Evolutionary conservation across 1,140 invertebrate species (phyloP).

Genomic region (Drosophila lini): DNA sequence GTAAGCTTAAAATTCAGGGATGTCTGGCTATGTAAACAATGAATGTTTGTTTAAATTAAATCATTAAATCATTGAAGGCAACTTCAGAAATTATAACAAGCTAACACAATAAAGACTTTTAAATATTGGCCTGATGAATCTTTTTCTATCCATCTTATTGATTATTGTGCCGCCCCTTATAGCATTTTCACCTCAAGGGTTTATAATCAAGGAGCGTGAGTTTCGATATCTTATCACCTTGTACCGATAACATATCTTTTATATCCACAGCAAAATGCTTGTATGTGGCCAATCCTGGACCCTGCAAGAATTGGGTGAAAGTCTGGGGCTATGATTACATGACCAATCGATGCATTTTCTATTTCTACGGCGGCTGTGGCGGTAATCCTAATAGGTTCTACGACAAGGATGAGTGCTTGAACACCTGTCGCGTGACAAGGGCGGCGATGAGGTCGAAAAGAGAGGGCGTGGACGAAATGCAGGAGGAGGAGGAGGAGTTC

Average conservation of each 20-base stretch:
- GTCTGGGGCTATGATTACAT: slow-evolving; percentile 63
- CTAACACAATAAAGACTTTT: background rate
- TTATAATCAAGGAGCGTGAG: slow-evolving; percentile 39
- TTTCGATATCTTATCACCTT: background rate
- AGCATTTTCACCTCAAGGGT: slow-evolving; percentile 6
- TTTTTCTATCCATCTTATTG: background rate
- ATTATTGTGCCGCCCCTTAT: background rate
- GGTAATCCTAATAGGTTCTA: slow-evolving; percentile 64
- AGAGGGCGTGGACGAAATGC: background rate
- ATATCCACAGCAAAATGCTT: slow-evolving; percentile 38
- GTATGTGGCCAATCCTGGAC: slow-evolving; percentile 49
- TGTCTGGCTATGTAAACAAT: background rate
- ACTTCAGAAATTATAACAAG: background rate
- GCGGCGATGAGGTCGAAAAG: slow-evolving; percentile 13
- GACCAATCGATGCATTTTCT: slow-evolving; percentile 63
- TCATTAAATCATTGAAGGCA: background rate
- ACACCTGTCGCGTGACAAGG: slow-evolving; percentile 33
- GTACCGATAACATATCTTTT: no score
- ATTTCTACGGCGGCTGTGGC: slow-evolving; percentile 58
- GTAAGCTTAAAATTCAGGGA: background rate
- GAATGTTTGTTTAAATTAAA: background rate
- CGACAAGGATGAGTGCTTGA: slow-evolving; percentile 45
- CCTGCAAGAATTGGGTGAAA: slow-evolving; percentile 32
- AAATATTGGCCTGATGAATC: background rate
- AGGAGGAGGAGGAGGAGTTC: slow-evolving; percentile 14